Conservation (phyloP, 2,888 invertebrate species). For the Tipula lateralis region DNA sequence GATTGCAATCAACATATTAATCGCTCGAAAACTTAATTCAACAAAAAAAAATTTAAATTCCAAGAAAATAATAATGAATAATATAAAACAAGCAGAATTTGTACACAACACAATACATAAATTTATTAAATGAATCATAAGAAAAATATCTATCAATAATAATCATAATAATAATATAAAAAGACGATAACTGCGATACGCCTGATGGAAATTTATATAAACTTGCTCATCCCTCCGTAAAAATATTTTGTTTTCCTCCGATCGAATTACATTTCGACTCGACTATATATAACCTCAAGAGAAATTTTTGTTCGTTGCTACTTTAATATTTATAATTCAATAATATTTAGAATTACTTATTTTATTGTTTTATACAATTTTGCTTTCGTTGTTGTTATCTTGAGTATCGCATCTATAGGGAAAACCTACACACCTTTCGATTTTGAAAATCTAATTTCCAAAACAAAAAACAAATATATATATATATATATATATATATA, state of each 20-base stretch:
- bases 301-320: neutral
- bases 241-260: neutral
- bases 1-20: neutral
- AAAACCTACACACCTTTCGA: constrained; percentile 11
- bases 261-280: neutral
- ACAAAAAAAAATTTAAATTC: neutral
- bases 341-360: constrained; percentile 9
- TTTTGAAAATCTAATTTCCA: neutral
- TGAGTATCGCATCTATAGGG: neutral
- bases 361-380: constrained; percentile 11
- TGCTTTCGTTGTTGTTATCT: neutral
- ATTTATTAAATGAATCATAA: neutral
- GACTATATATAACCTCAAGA: neutral
- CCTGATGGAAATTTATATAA: neutral
- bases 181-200: neutral
- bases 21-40: neutral
- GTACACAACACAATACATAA: neutral
- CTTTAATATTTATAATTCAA: constrained; percentile 24
- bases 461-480: neutral
- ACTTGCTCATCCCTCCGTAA: neutral
- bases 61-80: neutral
- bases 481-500: no score
- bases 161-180: neutral
- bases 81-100: neutral
- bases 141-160: neutral